A percentile compares a stretch with the other conserved stretches of the same genome.
Conservation (phyloP, 1,140 invertebrate species). For the Brachionus manjavacas region DNA sequence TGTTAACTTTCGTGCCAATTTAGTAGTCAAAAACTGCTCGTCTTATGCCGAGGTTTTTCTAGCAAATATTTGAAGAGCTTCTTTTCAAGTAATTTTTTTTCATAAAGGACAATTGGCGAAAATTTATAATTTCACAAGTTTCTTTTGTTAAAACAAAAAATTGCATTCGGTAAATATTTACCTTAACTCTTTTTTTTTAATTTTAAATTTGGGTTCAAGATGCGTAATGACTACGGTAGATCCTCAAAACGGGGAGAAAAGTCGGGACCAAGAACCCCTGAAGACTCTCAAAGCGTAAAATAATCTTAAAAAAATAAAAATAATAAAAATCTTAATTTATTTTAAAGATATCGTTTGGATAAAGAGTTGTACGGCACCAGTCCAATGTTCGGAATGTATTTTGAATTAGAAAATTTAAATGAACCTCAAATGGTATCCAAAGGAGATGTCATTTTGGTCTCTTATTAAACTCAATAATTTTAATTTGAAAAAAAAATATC, state of each 20-base stretch:
- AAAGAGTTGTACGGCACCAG: neutral
- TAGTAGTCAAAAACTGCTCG: conserved; percentile 26
- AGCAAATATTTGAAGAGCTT: neutral
- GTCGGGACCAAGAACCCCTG: conserved; percentile 49
- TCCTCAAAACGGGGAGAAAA: conserved; percentile 47
- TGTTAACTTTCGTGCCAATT: conserved; percentile 38
- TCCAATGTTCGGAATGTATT: conserved; percentile 38
- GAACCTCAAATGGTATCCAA: neutral
- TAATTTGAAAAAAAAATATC: neutral
- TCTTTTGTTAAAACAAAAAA: conserved; percentile 46
- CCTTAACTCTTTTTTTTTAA: neutral
- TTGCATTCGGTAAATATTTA: conserved; percentile 44
- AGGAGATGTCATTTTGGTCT: neutral
- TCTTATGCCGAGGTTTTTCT: conserved; percentile 17
- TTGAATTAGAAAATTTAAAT: neutral
- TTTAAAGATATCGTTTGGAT: conserved; percentile 20
- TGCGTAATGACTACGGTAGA: conserved; percentile 52
- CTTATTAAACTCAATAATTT: neutral
- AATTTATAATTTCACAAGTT: conserved; percentile 46
- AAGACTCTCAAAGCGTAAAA: conserved; percentile 48
- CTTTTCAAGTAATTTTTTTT: neutral
- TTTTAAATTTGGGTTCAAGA: conserved; percentile 36
- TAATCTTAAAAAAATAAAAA: neutral
- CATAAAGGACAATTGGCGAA: conserved; percentile 48
- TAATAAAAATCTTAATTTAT: neutral